Base-by-base conservation (phyloP, 2,888 invertebrate genomes). In the Tricholauxania praeusta region DNA sequence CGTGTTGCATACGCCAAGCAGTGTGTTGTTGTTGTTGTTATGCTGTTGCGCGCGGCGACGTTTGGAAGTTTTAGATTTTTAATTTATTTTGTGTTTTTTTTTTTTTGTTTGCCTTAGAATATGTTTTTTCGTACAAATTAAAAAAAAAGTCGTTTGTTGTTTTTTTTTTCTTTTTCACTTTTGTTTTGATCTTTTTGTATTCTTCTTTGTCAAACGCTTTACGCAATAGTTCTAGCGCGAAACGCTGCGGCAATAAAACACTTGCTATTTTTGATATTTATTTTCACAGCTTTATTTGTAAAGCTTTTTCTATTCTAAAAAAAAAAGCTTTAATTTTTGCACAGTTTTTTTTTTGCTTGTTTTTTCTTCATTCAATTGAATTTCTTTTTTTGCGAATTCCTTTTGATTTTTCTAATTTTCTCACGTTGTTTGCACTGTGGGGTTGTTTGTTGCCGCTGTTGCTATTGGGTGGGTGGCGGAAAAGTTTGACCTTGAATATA, bases 401-500 rank as follows among this genome's bases (percentile, higher is more conserved):
- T 48, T 63, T 17, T n/a, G 32, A 15, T n/a, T 12, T 15, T 48
- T 63, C 17, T 47, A n/a, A 5, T 12, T 39, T 63, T 48, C 57
- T 57, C 22, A 39, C n/a, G 17, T 47, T 17, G 39, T 39, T 39
- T 39, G 5, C 1, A 39, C 39, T 39, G 39, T 19, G n/a, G 32
- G 12, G 49, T 17, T 49, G 28, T 39, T 39, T 39, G 39, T 39
- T 39, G 39, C 10, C 39, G 7, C 10, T 39, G 5, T 39, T 39
- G 39, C 39, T 10, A 8, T 39, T 39, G 39, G 64, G 64, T 64
- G 51, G 48, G 7, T 19, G 67, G 19, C 47, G 22, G 79, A 79
- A 83, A 84, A 84, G 83, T 83, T 84, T 84, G 86, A 87, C 87
- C 87, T 87, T 87, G 86, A 84, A 82, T 79, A 68, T 73, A 52